phyloP scores from a whole-genome alignment of 2,113 vertebrate genomes.

The Stictonetta naevosa region DNA sequence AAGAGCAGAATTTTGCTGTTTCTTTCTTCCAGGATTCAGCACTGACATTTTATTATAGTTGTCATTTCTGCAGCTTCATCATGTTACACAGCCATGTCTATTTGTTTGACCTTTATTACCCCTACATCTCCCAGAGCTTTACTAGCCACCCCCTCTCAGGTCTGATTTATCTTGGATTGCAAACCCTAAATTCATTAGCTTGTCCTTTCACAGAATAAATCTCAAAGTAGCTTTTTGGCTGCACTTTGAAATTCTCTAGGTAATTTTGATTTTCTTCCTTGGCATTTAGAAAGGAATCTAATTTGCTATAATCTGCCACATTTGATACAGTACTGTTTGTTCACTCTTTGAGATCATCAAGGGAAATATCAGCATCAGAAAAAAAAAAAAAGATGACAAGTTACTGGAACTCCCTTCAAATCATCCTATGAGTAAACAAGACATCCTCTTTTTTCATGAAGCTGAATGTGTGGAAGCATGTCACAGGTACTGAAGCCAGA shows the following conservation, averaged over 20 bases:
- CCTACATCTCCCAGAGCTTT: not conserved
- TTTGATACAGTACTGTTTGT: constrained; percentile 4
- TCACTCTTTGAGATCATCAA: constrained; percentile 8
- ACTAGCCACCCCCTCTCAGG: not conserved
- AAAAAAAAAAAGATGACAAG: not conserved
- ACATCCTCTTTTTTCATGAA: not conserved
- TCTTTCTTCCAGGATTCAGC: not conserved
- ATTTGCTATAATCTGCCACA: constrained; percentile 16
- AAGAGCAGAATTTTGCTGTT: not conserved
- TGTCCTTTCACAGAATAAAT: constrained; percentile 6
- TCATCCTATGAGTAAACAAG: not conserved
- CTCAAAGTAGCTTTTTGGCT: constrained; percentile 28
- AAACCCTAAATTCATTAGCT: constrained; percentile 28
- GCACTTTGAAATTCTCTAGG: constrained; percentile 4
- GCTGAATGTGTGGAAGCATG: not conserved
- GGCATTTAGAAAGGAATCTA: constrained; percentile 15
- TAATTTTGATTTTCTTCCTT: not conserved
- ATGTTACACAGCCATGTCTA: not conserved
- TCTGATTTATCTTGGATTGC: constrained; percentile 32
- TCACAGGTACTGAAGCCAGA: not conserved
- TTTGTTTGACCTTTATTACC: constrained; percentile 26
- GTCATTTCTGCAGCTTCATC: constrained; percentile 23
- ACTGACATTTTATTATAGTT: not conserved
- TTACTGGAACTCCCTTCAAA: not conserved
- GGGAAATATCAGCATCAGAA: not conserved